A percentile compares a stretch with the other conserved stretches of the same genome.
Evolutionary conservation across 2,797 vertebrate species (phyloP).

Genomic region (Gorsachius magnificus): DNA sequence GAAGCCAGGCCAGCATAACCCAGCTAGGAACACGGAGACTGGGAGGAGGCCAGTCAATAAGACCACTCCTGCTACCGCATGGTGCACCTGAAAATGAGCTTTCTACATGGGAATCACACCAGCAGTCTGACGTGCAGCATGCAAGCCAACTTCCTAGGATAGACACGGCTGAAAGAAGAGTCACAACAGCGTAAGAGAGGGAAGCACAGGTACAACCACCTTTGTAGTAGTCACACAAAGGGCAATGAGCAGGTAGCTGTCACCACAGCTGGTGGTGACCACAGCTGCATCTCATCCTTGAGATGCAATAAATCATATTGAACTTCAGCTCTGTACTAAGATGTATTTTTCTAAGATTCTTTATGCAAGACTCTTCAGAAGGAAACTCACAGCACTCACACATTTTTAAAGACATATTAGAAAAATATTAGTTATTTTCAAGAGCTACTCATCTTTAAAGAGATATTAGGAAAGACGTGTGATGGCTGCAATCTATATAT

Average conservation of each 20-base stretch:
- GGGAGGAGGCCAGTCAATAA: neutral
- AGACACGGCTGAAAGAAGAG: neutral
- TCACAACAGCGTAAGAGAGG: fast-evolving
- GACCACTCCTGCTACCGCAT: fast-evolving
- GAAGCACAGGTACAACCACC: fast-evolving
- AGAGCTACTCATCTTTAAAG: neutral
- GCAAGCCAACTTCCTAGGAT: neutral
- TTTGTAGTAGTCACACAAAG: neutral
- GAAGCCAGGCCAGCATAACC: neutral
- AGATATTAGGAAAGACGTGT: neutral
- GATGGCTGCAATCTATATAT: neutral
- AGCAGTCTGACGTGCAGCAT: neutral
- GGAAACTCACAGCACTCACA: neutral
- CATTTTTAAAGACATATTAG: neutral
- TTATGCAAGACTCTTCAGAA: neutral
- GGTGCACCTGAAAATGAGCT: neutral
- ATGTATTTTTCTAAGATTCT: neutral
- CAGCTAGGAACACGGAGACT: neutral
- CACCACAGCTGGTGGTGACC: neutral
- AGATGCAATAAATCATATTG: neutral
- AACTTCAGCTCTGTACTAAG: neutral
- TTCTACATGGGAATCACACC: neutral
- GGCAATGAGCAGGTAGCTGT: neutral
- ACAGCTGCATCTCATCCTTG: neutral
- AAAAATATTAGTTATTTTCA: neutral